These are phyloP conservation scores for Orchesella cincta DNA, from an alignment of 1,140 invertebrate genomes.

Conservation along the genomic window DNA sequence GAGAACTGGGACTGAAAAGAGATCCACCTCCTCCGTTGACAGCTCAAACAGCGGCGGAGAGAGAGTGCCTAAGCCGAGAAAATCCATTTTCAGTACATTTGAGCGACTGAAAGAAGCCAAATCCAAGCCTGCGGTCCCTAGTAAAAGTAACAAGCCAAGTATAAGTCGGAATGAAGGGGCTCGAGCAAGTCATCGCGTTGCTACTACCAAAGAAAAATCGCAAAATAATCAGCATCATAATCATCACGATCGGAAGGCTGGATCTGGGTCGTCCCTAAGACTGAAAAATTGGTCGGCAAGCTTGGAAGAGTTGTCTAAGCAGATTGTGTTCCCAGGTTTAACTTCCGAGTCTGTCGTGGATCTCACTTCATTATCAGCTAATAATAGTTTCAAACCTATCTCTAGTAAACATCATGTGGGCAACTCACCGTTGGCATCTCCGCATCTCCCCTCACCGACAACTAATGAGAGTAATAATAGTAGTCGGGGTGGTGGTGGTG, in stretches of 20 bases:
- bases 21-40: conserved; percentile 6
- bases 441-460: background rate
- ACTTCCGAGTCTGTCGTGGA: conserved; percentile 44
- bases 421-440: background rate
- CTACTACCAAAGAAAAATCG: conserved; percentile 22
- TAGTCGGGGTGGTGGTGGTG: background rate
- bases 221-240: conserved; percentile 13
- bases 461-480: conserved; percentile 25
- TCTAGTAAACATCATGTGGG: background rate
- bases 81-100: conserved; percentile 20
- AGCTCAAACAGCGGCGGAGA: background rate
- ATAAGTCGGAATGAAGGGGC: conserved; percentile 29
- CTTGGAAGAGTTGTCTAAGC: conserved; percentile 48
- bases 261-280: conserved; percentile 2
- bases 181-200: conserved; percentile 32
- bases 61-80: background rate
- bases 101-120: background rate
- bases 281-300: conserved; percentile 47
- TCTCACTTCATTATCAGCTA: conserved; percentile 35
- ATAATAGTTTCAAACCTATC: conserved; percentile 24
- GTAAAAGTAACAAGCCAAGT: conserved; percentile 11
- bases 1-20: background rate
- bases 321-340: conserved; percentile 48
- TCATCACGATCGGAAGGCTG: conserved; percentile 15
- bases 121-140: background rate